These are phyloP conservation scores for Pycnonotus jocosus DNA, from an alignment of 2,113 vertebrate species.

Conservation along the genomic window DNA sequence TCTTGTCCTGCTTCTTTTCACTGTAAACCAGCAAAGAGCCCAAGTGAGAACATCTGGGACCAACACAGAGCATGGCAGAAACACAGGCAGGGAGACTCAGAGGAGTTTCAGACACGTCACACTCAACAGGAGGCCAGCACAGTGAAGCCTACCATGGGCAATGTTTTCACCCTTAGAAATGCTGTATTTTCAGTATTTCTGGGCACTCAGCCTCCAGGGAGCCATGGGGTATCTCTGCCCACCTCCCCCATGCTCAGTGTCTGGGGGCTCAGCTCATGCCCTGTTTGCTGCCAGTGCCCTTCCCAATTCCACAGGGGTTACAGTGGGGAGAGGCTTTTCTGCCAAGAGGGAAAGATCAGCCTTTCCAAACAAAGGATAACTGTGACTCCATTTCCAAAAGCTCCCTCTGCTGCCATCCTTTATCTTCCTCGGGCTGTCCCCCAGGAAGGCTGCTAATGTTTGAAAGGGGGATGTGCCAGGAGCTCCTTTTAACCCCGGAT, in stretches of 20 bases:
- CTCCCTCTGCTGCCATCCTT: background rate
- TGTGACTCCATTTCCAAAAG: background rate
- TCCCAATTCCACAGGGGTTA: background rate
- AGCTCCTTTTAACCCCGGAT: background rate
- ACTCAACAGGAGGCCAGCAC: fast-evolving
- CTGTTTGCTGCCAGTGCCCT: background rate
- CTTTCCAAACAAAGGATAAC: background rate
- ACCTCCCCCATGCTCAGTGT: background rate
- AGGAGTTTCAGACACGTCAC: fast-evolving
- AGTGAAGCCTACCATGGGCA: background rate
- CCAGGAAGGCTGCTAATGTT: background rate
- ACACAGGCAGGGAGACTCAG: background rate
- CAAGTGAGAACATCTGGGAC: background rate
- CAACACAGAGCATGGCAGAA: background rate
- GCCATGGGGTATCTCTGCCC: background rate
- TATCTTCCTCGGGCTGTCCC: background rate
- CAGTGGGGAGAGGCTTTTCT: background rate
- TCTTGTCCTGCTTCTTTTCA: background rate
- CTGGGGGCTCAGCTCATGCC: background rate
- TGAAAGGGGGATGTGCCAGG: background rate
- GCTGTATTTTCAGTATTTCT: background rate
- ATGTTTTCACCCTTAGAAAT: background rate
- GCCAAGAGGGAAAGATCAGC: background rate
- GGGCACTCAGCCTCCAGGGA: background rate
- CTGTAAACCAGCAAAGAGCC: background rate